Evolutionary conservation across 2,888 invertebrate genomes (phyloP).

Genomic region (Campoletis raptor): DNA sequence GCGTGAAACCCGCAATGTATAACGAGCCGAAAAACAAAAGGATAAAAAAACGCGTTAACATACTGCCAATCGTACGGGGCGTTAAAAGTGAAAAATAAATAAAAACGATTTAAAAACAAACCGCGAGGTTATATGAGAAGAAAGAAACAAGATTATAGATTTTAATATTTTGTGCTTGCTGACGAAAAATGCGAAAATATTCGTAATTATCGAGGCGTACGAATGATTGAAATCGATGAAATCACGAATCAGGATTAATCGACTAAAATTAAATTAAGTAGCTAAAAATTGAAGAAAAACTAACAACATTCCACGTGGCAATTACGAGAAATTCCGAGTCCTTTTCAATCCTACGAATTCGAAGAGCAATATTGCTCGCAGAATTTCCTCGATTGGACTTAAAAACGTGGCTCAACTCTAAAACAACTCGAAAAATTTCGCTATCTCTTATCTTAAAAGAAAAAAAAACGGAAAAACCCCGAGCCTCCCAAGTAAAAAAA

Average conservation of each 20-base stretch:
- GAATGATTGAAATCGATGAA: slow-evolving; percentile 22
- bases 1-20: slow-evolving; percentile 30
- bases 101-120: neutral
- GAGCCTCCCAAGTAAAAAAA: slow-evolving; percentile 2
- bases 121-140: neutral
- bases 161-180: slow-evolving; percentile 78
- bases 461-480: neutral
- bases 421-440: neutral
- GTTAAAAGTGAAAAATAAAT: slow-evolving; percentile 66
- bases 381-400: slow-evolving; percentile 34
- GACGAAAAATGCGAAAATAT: slow-evolving; percentile 68
- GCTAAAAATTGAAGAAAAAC: slow-evolving; percentile 28
- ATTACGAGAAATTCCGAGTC: neutral
- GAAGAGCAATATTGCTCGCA: slow-evolving; percentile 7
- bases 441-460: neutral
- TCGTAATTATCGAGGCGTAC: slow-evolving; percentile 61
- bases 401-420: neutral
- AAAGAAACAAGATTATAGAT: slow-evolving; percentile 71
- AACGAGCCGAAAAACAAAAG: slow-evolving; percentile 42
- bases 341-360: slow-evolving; percentile 10
- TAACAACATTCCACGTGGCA: neutral
- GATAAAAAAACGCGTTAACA: slow-evolving; percentile 75
- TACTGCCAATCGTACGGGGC: slow-evolving; percentile 82
- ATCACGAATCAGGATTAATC: slow-evolving; percentile 31
- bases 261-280: slow-evolving; percentile 57